A percentile compares a stretch with the other conserved stretches of the same genome.
Conservation (phyloP, 2,113 vertebrate species). For the Syrrhaptes paradoxus region DNA sequence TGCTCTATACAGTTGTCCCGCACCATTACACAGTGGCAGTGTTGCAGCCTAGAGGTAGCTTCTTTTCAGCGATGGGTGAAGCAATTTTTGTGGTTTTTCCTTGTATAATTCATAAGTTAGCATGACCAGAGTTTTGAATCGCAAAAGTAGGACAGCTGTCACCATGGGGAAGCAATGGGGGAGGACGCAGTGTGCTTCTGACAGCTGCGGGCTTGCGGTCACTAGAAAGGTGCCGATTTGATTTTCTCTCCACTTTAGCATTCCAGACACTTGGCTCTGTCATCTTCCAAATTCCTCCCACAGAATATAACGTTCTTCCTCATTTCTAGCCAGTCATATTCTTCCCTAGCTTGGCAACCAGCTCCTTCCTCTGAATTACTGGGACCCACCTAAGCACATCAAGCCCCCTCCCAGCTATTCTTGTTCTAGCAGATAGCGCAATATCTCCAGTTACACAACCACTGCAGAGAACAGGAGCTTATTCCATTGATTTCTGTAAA, state of each 20-base stretch:
- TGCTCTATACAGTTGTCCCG: background rate
- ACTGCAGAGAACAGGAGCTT: background rate
- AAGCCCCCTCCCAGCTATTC: background rate
- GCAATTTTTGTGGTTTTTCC: slow-evolving; percentile 11
- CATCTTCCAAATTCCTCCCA: background rate
- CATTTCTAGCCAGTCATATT: background rate
- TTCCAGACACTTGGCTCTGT: background rate
- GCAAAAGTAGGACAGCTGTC: slow-evolving; percentile 69
- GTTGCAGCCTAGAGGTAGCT: slow-evolving; percentile 50
- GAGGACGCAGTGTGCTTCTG: background rate
- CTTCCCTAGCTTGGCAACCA: background rate
- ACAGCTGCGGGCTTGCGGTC: slow-evolving; percentile 48
- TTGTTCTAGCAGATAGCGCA: background rate
- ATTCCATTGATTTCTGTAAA: background rate
- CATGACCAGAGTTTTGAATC: slow-evolving; percentile 36
- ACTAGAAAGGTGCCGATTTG: slow-evolving; percentile 32
- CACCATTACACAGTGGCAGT: background rate
- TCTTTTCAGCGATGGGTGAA: slow-evolving; percentile 44
- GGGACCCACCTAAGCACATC: background rate
- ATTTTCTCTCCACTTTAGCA: background rate
- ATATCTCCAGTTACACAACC: background rate
- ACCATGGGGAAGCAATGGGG: slow-evolving; percentile 49
- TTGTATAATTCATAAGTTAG: slow-evolving; percentile 68
- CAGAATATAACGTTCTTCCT: background rate
- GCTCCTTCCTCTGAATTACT: background rate